phyloP scores from a whole-genome alignment of 92 coral and sea anemone genomes.

The Pocillopora grandis region DNA sequence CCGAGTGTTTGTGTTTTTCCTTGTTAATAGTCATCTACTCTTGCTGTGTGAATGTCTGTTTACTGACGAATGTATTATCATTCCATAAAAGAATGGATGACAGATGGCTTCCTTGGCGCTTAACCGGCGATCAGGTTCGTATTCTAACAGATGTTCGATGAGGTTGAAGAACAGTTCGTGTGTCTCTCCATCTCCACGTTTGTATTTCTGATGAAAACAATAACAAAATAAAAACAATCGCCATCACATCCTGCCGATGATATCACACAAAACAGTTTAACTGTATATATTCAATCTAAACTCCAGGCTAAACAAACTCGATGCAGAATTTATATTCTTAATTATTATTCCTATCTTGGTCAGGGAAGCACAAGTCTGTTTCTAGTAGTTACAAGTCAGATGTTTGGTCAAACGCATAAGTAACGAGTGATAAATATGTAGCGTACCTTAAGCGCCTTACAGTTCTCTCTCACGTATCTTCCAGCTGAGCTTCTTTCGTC shows the following conservation, averaged over 20 bases:
- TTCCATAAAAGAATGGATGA: slow-evolving; percentile 85
- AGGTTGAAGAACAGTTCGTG: slow-evolving; percentile 87
- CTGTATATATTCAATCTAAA: no score
- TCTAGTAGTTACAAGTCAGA: no score
- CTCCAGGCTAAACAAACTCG: no score
- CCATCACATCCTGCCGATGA: no score
- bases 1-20: not conserved
- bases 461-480: slow-evolving; percentile 93
- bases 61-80: slow-evolving; percentile 47
- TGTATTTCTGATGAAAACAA: slow-evolving; percentile 72
- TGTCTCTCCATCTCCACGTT: slow-evolving; percentile 68
- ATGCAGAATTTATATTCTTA: no score
- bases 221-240: no score
- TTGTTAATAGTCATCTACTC: slow-evolving; percentile 84
- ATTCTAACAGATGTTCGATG: slow-evolving; percentile 83
- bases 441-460: slow-evolving; percentile 84
- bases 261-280: no score
- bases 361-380: no score
- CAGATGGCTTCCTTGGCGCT: slow-evolving; percentile 85
- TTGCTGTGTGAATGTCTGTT: slow-evolving; percentile 84
- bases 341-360: no score
- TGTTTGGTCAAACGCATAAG: no score
- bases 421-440: not conserved
- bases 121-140: slow-evolving; percentile 78
- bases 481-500: slow-evolving; percentile 91